Base-by-base conservation (phyloP, 2,797 vertebrate species). In the Acipenser transmontanus region DNA sequence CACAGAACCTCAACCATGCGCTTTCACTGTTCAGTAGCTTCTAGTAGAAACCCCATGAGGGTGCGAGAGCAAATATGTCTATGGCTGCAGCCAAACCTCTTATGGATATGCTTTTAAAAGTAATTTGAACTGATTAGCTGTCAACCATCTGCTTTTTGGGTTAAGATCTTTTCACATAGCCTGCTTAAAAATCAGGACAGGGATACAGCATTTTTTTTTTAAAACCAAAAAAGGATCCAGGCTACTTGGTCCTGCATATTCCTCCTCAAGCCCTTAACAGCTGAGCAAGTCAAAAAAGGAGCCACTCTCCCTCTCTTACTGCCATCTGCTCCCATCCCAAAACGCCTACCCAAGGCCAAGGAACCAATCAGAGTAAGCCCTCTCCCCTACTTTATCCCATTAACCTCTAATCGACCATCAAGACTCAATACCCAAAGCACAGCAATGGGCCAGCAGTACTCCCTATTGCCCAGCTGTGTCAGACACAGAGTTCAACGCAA, bases 251-350 rank as follows among this genome's bases (percentile, higher is more conserved):
- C 54, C 14, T 57, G 12, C 11, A 1, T 7, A n/a, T 57, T 13
- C 81, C 78, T 75, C 73, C 0, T 50, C 83, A 81, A 86, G 85
- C 86, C 83, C 80, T 84, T 83, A 84, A 84, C 86, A 88, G 87
- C 88, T 87, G 85, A 89, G 81, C 85, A 87, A 88, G 85, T 87
- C 62, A 48, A 66, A 68, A 61, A 66, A 64, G n/a, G 17, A 57
- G 14, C 64, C 77, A 78, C 68, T 71, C 64, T 77, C 56, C 4
- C 72, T 82, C 84, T 80, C 84, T 85, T 79, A 75, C 73, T 74
- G 81, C 96, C 96, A 98, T 98, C 95, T 98, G 95, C 92, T 92
- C 89, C 84, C 84, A 80, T 87, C 81, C 81, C 81, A 82, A 74
- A 84, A 82, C 91, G 78, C 89, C 92, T 90, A 90, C 89, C 76